Percentiles rank a stretch among this genome's conserved stretches.
Conservation (phyloP, 2,888 invertebrate genomes). For the Chymomyza caudatula region DNA sequence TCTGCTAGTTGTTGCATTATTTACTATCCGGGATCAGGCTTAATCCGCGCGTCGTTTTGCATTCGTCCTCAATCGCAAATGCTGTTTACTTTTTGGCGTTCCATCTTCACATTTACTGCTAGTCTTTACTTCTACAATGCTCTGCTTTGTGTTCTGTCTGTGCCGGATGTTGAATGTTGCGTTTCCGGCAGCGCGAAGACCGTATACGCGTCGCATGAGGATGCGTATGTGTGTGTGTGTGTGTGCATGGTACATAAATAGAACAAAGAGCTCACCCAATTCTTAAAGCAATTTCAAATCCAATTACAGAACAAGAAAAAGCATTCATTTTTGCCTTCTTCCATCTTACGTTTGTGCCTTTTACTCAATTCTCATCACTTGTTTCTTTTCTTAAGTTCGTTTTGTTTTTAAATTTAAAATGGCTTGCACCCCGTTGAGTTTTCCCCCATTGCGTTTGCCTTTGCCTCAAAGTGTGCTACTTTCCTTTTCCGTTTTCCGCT, state of each 20-base stretch:
- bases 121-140: background rate
- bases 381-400: constrained; percentile 29
- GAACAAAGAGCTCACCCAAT: constrained; percentile 35
- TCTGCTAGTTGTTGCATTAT: constrained; percentile 54
- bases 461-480: constrained; percentile 30
- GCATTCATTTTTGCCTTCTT: constrained; percentile 54
- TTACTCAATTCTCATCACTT: background rate
- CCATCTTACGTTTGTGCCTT: constrained; percentile 23
- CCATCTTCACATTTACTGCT: constrained; percentile 25
- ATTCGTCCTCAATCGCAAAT: constrained; percentile 35
- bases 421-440: constrained; percentile 46
- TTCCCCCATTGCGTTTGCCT: background rate
- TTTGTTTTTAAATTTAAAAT: constrained; percentile 56
- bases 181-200: constrained; percentile 38
- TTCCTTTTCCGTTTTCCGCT: constrained; percentile 32
- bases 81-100: constrained; percentile 42
- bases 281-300: constrained; percentile 68
- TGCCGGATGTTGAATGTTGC: constrained; percentile 62
- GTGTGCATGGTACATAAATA: constrained; percentile 34
- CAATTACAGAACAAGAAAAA: constrained; percentile 64
- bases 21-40: constrained; percentile 66
- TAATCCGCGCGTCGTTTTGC: constrained; percentile 52
- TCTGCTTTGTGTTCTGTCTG: constrained; percentile 28
- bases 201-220: too few relatives aligned
- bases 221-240: constrained; percentile 10